A percentile compares a stretch with the other conserved stretches of the same genome.
phyloP scores from a whole-genome alignment of 2,113 vertebrate genomes.

The Pica pica region DNA sequence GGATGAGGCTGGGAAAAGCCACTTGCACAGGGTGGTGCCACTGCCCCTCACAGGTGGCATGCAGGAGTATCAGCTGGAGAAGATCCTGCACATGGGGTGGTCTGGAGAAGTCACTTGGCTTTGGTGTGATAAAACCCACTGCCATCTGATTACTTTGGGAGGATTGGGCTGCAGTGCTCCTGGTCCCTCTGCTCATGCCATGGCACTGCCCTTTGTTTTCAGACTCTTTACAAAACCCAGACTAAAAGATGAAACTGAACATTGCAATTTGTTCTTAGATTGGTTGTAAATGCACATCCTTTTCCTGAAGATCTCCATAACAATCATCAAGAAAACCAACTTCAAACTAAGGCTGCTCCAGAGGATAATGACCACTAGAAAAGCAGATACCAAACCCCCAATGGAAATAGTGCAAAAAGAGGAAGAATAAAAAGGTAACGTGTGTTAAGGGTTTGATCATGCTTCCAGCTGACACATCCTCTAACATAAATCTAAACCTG shows the following conservation, averaged over 20 bases:
- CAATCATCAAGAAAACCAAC: neutral
- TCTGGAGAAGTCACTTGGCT: neutral
- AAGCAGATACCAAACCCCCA: neutral
- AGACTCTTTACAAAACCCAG: neutral
- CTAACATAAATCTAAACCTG: neutral
- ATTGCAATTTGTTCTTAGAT: neutral
- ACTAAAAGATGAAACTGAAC: neutral
- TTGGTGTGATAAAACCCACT: neutral
- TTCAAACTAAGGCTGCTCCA: neutral
- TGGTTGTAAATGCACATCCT: neutral
- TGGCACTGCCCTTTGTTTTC: neutral
- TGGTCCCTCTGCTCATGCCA: neutral
- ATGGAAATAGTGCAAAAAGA: neutral
- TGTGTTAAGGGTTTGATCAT: neutral
- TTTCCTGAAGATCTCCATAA: neutral
- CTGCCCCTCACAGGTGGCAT: fast-evolving
- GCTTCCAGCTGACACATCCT: neutral
- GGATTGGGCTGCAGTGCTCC: neutral
- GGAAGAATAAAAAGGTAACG: neutral
- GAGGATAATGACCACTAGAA: neutral
- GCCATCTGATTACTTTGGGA: neutral
- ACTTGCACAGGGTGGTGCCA: neutral
- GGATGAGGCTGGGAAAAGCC: neutral
- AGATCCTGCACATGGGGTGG: neutral
- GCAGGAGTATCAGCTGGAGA: neutral